Evolutionary conservation across 53 echinoderm and acorn worm species (phyloP), one percentile per base, ranked within the genome.

Genomic region (Hippasteria phrygiana): DNA sequence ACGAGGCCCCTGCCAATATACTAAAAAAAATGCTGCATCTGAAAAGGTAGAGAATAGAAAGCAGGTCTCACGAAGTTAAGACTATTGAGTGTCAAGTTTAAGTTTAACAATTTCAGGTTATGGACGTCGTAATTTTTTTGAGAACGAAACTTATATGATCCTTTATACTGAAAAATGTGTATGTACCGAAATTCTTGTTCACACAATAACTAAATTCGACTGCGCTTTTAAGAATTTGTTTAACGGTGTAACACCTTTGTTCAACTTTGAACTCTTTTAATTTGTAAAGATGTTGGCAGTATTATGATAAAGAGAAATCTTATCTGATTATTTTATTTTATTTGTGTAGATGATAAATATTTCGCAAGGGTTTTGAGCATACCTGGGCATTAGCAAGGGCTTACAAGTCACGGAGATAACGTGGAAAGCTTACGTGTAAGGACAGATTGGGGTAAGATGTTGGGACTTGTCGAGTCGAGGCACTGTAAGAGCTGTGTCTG

Each of bases 221-320:
- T 10, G 1, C 14, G 27, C 41, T 33, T 55, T 24, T 9, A 41
- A 6, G 39, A 29, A 28, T 79, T 59, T 34, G n/a, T 5, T 77
- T 8, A 27, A 56, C 17, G 59, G 53, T 56, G 22, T 12, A 39
- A 78, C 9, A 18, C 40, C 43, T 55, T 56, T 26, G 40, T 40
- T 41, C 10, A 24, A 79, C 79, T 79, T 79, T 79, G 39, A 16
- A 79, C 62, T 79, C 79, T 12, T 28, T 77, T 55, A 55, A 36
- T 84, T 84, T 84, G 50, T 50, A 9, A 51, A 84, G 63, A 84
- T 50, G 71, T 85, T 53, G 51, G 70, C 85, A 85, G 85, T 85
- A 85, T 85, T 85, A 85, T 47, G 85, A 85, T 85, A 22, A 85
- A 64, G 78, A 70, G 24, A 62, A 65, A 70, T 71, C 38, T 53